Conservation (phyloP, 2,113 vertebrate species). For the Oxygymnocypris stewartii region DNA sequence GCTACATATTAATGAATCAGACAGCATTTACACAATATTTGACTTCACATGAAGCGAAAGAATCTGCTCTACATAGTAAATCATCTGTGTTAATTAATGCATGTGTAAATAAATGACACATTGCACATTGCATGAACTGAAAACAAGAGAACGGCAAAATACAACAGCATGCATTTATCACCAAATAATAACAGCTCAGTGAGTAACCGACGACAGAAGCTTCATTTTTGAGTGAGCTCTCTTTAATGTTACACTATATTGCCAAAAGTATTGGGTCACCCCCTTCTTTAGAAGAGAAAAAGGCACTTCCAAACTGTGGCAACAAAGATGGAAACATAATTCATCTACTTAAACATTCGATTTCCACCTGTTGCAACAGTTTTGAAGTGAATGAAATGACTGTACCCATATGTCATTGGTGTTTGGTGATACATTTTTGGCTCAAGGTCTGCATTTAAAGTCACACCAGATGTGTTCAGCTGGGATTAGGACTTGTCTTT, state of each 20-base stretch:
- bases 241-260: neutral
- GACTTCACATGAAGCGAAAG: neutral
- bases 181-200: neutral
- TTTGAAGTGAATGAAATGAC: too few relatives aligned
- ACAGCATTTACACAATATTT: conserved; percentile 1
- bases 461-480: too few relatives aligned
- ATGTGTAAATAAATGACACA: neutral
- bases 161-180: neutral
- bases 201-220: neutral
- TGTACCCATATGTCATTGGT: too few relatives aligned
- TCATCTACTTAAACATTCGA: too few relatives aligned
- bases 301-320: too few relatives aligned
- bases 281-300: too few relatives aligned
- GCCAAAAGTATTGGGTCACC: too few relatives aligned
- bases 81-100: conserved; percentile 7
- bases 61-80: neutral
- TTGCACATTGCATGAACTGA: neutral
- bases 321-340: too few relatives aligned
- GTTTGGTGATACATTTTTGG: too few relatives aligned
- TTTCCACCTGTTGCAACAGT: too few relatives aligned
- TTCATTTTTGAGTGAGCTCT: neutral
- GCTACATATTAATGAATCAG: neutral
- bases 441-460: too few relatives aligned
- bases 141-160: neutral
- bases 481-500: too few relatives aligned